Conservation (phyloP, 2,888 invertebrate species). For the Sinohyriopsis cumingii region DNA sequence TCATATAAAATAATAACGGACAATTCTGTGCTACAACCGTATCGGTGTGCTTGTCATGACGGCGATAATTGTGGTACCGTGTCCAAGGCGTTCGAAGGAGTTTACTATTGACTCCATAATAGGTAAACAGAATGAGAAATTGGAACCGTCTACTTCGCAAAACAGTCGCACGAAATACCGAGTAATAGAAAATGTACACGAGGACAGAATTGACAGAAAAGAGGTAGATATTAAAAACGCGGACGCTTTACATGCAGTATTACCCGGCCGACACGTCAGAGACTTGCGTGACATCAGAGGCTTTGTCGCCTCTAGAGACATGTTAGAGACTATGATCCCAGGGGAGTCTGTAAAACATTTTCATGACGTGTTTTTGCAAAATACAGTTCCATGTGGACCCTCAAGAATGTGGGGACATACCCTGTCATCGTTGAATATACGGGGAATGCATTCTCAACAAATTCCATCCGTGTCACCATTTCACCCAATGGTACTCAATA, state of each 20-base stretch:
- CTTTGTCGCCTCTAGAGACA: no score
- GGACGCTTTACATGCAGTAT: slow-evolving; percentile 4
- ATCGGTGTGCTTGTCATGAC: slow-evolving; percentile 17
- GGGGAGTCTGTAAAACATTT: slow-evolving; percentile 42
- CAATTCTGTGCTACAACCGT: no score
- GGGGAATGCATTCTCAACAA: slow-evolving; percentile 32
- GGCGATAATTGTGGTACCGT: slow-evolving; percentile 21
- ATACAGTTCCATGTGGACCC: slow-evolving; percentile 17
- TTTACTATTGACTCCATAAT: slow-evolving; percentile 53
- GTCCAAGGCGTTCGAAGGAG: slow-evolving; percentile 29
- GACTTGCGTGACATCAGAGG: no score
- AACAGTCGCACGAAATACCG: no score
- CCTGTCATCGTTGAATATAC: slow-evolving; percentile 31
- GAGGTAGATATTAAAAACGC: no score
- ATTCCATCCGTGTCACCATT: slow-evolving; percentile 35
- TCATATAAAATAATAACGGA: no score
- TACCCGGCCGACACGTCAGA: neutral
- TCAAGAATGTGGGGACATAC: slow-evolving; percentile 43
- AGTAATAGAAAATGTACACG: no score
- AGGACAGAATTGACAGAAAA: no score
- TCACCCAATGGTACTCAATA: slow-evolving; percentile 41
- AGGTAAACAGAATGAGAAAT: slow-evolving; percentile 16
- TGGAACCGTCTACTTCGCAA: no score
- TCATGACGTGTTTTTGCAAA: slow-evolving; percentile 45
- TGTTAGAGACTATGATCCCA: neutral